These are phyloP conservation scores for Seriola dumerili DNA, from an alignment of 2,113 vertebrate genomes.

Conservation along the genomic window DNA sequence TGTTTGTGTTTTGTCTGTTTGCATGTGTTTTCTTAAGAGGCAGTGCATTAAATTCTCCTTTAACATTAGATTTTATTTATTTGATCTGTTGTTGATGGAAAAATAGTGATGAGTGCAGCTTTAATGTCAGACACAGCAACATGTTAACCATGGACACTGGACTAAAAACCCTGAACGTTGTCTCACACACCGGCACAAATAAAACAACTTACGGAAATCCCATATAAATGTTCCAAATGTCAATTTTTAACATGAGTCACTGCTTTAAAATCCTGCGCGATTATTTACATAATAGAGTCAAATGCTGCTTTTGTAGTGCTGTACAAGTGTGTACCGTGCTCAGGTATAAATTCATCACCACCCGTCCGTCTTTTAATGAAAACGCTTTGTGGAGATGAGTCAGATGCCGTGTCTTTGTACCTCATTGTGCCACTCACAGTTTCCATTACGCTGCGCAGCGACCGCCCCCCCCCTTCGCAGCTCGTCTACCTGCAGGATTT, in stretches of 20 bases:
- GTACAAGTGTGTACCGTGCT: background rate
- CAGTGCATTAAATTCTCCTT: no score
- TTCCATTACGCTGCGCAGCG: slow-evolving; percentile 54
- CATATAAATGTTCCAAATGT: background rate
- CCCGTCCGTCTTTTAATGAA: slow-evolving; percentile 12
- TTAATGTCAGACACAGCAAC: no score
- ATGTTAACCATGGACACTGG: background rate
- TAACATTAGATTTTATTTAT: no score
- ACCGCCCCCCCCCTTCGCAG: slow-evolving; percentile 33
- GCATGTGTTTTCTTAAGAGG: no score
- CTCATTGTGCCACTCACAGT: slow-evolving; percentile 48
- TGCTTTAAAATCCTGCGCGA: background rate
- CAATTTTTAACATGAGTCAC: background rate
- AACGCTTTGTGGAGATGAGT: slow-evolving; percentile 53
- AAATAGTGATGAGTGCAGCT: no score
- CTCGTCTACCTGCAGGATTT: slow-evolving; percentile 10
- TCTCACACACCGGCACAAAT: background rate
- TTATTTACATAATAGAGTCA: slow-evolving; percentile 16
- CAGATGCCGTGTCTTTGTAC: slow-evolving; percentile 39
- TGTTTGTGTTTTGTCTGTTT: no score
- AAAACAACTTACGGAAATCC: background rate
- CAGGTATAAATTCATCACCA: slow-evolving; percentile 35
- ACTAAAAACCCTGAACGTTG: background rate
- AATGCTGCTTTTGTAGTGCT: background rate
- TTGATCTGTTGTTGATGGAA: no score